Percentiles rank a stretch among this genome's conserved stretches.
Conservation (phyloP, 2,113 vertebrate genomes). For the Ammodytes marinus region DNA sequence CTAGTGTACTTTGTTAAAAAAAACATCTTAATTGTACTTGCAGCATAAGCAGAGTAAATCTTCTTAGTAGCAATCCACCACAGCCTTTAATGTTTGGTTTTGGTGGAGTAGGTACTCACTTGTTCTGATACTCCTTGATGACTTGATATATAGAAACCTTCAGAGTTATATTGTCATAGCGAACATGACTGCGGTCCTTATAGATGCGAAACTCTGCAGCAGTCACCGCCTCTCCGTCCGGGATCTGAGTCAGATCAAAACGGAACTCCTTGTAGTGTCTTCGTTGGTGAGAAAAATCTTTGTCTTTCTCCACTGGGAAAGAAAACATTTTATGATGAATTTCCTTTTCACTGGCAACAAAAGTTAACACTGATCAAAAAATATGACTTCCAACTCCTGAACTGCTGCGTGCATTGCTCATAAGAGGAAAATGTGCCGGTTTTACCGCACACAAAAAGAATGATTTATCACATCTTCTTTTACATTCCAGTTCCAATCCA, state of each 20-base stretch:
- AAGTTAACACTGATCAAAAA: constrained; percentile 36
- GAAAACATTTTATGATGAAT: constrained; percentile 65
- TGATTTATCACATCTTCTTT: constrained; percentile 81
- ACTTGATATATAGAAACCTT: constrained; percentile 97
- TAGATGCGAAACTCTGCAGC: constrained; percentile 98
- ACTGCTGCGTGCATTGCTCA: constrained; percentile 33
- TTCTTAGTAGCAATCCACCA: background rate
- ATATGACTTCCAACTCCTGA: constrained; percentile 56
- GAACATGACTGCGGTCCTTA: constrained; percentile 92
- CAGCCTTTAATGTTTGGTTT: constrained; percentile 5
- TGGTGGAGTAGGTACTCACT: constrained; percentile 83
- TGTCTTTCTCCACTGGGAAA: constrained; percentile 95
- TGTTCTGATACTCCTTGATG: constrained; percentile 95
- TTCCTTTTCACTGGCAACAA: constrained; percentile 50
- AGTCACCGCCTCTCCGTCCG: constrained; percentile 95
- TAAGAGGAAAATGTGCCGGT: constrained; percentile 50
- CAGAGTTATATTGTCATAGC: constrained; percentile 94
- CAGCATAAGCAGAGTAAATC: too few relatives aligned
- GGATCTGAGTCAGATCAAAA: constrained; percentile 98
- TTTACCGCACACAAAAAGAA: constrained; percentile 65
- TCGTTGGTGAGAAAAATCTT: constrained; percentile 97
- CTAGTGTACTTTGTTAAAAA: background rate
- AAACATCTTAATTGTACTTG: too few relatives aligned
- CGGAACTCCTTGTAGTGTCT: constrained; percentile 98
- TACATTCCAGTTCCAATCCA: constrained; percentile 77